Evolutionary conservation across 1,140 invertebrate genomes (phyloP), one percentile per base, ranked within the genome.

Genomic region (Zaprionus davidi): DNA sequence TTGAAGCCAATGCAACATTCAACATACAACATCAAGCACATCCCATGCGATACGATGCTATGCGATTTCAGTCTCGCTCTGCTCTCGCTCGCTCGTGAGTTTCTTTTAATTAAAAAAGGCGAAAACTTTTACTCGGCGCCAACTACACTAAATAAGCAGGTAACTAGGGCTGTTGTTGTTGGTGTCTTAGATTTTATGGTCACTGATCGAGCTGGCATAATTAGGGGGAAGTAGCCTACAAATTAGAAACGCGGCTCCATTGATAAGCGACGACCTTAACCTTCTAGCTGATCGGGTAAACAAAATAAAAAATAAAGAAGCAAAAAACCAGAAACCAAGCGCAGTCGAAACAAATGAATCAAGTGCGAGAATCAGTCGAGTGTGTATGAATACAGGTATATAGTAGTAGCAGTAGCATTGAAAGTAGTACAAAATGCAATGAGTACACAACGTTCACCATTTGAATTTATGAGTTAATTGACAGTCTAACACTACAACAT

Each of bases 101-200:
- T 87, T 87, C 84, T 90, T 87, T 87, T 84, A 87, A 87, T 87
- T 87, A 87, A 90, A 86, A 79, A 82, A 77, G 85, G 82, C 85
- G 82, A 90, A 90, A 90, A 90, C 85, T 90, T 90, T 90, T 90
- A 90, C 85, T 90, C 81, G 78, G 58, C 71, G 71, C 63, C 71
- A 77, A 77, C 76, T 58, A 56, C 46, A 51, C 71, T 60, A 79
- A 79, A 71, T 80, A 88, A 87, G 84, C 85, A 81, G 85, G 85
- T 88, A 88, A 88, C 81, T 88, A 88, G 84, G 84, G 84, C 85
- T 90, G 69, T 70, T 74, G 38, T 53, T 64, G 53, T 53, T 71
- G 70, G 77, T 88, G 85, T 90, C 80, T 90, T 80, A 90, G 82
- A 90, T 82, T 90, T 90, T 86, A 90, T 90, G 84, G 81, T 90